Percentiles rank a stretch among this genome's conserved stretches.
phyloP scores from a whole-genome alignment of 1,140 invertebrate genomes.

The Apis dorsata region DNA sequence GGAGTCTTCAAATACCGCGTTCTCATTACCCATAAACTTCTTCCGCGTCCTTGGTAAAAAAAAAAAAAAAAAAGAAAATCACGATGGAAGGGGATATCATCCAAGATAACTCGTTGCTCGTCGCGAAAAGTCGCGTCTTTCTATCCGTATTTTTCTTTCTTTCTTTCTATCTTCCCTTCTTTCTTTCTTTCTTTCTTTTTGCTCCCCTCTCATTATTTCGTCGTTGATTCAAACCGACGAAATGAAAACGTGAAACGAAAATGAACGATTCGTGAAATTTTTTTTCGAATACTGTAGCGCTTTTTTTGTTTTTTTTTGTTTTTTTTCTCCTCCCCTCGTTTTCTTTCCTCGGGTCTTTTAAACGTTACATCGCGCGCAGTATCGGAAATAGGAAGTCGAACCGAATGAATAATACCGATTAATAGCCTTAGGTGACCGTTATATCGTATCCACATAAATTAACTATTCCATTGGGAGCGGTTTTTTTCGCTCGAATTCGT shows the following conservation, averaged over 20 bases:
- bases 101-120: not conserved
- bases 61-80: slow-evolving; percentile 18
- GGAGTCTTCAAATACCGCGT: slow-evolving; percentile 34
- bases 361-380: not conserved
- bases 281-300: too few relatives aligned
- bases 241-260: too few relatives aligned
- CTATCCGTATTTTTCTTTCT: slow-evolving; percentile 9
- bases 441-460: slow-evolving; percentile 23
- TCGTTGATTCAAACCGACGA: too few relatives aligned
- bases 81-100: not conserved
- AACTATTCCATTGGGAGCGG: slow-evolving; percentile 8
- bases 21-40: slow-evolving; percentile 48
- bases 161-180: not conserved
- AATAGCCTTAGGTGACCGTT: not conserved
- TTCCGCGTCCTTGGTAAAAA: slow-evolving; percentile 9
- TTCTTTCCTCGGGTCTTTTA: not conserved
- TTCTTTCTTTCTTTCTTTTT: not conserved
- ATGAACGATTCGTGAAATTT: too few relatives aligned
- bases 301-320: not conserved
- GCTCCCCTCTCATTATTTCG: too few relatives aligned
- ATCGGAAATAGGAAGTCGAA: not conserved
- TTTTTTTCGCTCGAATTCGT: slow-evolving; percentile 27
- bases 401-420: slow-evolving; percentile 8
- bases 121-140: not conserved
- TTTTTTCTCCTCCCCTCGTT: not conserved